Base-by-base conservation (phyloP, 2,888 invertebrate species). In the Ichneumoninae sp. region DNA sequence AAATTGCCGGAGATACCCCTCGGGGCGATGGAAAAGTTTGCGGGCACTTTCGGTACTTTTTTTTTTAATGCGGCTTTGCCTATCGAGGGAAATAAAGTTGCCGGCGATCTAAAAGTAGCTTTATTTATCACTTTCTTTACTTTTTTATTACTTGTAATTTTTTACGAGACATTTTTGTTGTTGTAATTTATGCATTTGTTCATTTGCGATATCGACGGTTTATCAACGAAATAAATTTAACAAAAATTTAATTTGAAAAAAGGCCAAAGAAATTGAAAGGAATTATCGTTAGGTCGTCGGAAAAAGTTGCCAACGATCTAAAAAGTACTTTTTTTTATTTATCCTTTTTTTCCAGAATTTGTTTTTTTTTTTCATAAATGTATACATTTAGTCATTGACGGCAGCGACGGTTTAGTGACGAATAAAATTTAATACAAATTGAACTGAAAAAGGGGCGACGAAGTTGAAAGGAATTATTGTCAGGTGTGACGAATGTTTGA, bases 121-220 rank as follows among this genome's bases (percentile, higher is more conserved):
- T 3, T 74, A 60, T 60, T 33, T 16, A 65, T 13, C 19, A 1
- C 22, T 68, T 47, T 13, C 5, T 33, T 52, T 30, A 4, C 33
- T 50, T 50, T 33, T 36, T 26, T 78, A 50, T 80, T 44, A 22
- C 13, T 68, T 60, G 30, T 66, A 16, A 16, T 1, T 66, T 26
- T 26, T 36, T 30, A 3, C 10, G 40, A 1, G 40, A 5, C 6
- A 16, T 54, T 33, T 30, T 26, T 52, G 6, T 10, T 4, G 10
- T 1, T 8, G 4, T 10, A 57, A 26, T 57, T 13, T 26, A 13
- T 3, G 44, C 16, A 16, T 26, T 54, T 22, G 10, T 54, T 54
- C 3, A 0, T 8, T 54, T 54, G 8, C 22, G 8, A 54, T 54
- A 54, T 54, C 40, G 40, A 40, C 22, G 54, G 22, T 54, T 5